Conservation (phyloP, 2,888 invertebrate species). For the Saturnia japonica region DNA sequence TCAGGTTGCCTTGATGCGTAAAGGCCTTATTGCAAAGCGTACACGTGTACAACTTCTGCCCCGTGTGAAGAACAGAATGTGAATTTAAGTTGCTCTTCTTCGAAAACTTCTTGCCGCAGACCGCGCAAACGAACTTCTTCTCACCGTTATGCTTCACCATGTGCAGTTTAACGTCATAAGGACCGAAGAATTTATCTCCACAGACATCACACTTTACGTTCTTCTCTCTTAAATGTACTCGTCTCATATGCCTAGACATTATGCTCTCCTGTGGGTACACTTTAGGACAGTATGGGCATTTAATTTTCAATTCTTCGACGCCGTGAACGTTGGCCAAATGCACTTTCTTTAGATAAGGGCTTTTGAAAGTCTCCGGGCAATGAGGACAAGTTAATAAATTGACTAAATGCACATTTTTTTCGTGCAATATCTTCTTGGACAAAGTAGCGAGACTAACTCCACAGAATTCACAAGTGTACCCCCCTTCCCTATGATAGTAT, state of each 20-base stretch:
- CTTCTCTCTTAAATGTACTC: slow-evolving; percentile 78
- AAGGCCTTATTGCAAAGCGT: slow-evolving; percentile 80
- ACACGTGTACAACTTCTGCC: slow-evolving; percentile 76
- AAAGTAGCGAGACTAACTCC: slow-evolving; percentile 72
- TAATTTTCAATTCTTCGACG: slow-evolving; percentile 71
- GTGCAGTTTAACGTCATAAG: slow-evolving; percentile 74
- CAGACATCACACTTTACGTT: slow-evolving; percentile 74
- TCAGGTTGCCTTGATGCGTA: slow-evolving; percentile 63
- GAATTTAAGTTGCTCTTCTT: slow-evolving; percentile 83
- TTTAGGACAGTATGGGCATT: slow-evolving; percentile 74
- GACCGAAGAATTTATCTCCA: slow-evolving; percentile 70
- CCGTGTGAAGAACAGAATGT: slow-evolving; percentile 82
- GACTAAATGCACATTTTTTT: slow-evolving; percentile 68
- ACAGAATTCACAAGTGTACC: slow-evolving; percentile 71
- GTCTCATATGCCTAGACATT: slow-evolving; percentile 82
- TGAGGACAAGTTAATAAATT: slow-evolving; percentile 67
- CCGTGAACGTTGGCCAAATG: slow-evolving; percentile 72
- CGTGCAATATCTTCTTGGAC: slow-evolving; percentile 72
- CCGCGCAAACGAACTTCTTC: slow-evolving; percentile 79
- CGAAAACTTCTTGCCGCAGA: slow-evolving; percentile 83
- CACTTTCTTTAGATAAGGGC: slow-evolving; percentile 69
- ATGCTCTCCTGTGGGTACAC: slow-evolving; percentile 79
- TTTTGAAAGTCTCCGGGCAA: slow-evolving; percentile 72
- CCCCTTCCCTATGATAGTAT: slow-evolving; percentile 72
- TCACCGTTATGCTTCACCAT: slow-evolving; percentile 80